Evolutionary conservation across 2,888 invertebrate species (phyloP).

Genomic region (Meiosimyza platycephala): DNA sequence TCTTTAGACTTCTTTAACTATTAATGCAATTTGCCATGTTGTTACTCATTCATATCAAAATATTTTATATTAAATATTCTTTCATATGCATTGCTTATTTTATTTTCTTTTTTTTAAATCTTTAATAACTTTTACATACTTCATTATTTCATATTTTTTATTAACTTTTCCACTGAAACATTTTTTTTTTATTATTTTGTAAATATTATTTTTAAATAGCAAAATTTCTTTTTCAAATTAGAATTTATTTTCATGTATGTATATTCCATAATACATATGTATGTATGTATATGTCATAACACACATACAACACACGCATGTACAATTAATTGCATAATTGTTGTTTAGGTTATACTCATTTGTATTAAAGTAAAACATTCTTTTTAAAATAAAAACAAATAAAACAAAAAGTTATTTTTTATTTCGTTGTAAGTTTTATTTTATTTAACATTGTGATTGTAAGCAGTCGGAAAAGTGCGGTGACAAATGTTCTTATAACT

Average conservation of each 20-base stretch:
- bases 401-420: no score
- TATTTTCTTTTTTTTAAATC: slow-evolving; percentile 38
- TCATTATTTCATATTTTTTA: slow-evolving; percentile 44
- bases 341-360: slow-evolving; percentile 32
- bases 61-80: slow-evolving; percentile 31
- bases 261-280: slow-evolving; percentile 14
- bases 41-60: slow-evolving; percentile 28
- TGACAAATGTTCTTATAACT: no score
- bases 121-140: slow-evolving; percentile 43
- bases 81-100: slow-evolving; percentile 15
- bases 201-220: slow-evolving; percentile 63
- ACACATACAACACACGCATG: slow-evolving; percentile 6
- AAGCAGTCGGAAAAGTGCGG: no score
- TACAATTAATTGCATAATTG: background rate
- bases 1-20: slow-evolving; percentile 7
- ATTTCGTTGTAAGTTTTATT: no score
- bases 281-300: no score
- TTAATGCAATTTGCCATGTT: background rate
- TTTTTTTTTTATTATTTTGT: slow-evolving; percentile 49
- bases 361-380: slow-evolving; percentile 32
- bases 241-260: slow-evolving; percentile 32
- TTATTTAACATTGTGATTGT: no score
- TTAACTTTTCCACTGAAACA: slow-evolving; percentile 1
- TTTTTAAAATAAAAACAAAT: slow-evolving; percentile 50
- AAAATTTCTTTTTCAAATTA: slow-evolving; percentile 49